Conservation (phyloP, 2,888 invertebrate genomes). For the Drosophila prolongata region DNA sequence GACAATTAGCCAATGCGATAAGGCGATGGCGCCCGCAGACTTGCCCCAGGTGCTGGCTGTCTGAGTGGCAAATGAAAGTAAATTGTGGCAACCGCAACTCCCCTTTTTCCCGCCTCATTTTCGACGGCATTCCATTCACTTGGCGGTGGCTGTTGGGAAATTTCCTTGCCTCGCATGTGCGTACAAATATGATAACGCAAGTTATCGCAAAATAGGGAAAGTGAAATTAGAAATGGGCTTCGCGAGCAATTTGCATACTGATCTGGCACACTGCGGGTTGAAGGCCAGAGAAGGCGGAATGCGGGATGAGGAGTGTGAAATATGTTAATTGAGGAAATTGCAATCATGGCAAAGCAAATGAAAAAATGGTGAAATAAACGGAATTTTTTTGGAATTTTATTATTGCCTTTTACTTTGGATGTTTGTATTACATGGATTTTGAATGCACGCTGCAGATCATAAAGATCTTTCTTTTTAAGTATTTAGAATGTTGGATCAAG, state of each 20-base stretch:
- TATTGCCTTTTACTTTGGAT: not conserved
- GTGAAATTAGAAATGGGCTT: slow-evolving; percentile 63
- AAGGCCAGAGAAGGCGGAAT: slow-evolving; percentile 11
- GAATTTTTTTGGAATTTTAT: not conserved
- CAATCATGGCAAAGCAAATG: slow-evolving; percentile 21
- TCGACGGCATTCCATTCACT: slow-evolving; percentile 75
- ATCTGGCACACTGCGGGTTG: slow-evolving; percentile 17
- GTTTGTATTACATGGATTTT: not conserved
- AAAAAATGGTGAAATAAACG: slow-evolving; percentile 3
- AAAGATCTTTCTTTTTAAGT: too few relatives aligned
- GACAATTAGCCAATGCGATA: slow-evolving; percentile 72
- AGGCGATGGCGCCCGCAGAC: slow-evolving; percentile 56
- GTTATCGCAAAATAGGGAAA: slow-evolving; percentile 76
- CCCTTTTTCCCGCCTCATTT: slow-evolving; percentile 23
- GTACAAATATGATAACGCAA: slow-evolving; percentile 73
- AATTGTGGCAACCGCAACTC: slow-evolving; percentile 71
- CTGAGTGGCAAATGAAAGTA: slow-evolving; percentile 70
- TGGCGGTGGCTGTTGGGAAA: slow-evolving; percentile 53
- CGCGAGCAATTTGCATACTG: slow-evolving; percentile 46
- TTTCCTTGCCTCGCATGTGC: slow-evolving; percentile 62
- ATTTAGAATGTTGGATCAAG: too few relatives aligned
- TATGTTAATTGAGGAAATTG: slow-evolving; percentile 39
- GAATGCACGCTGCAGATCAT: too few relatives aligned
- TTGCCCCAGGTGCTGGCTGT: slow-evolving; percentile 19
- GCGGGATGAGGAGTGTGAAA: slow-evolving; percentile 4